These are phyloP conservation scores for Clistopyga incitator DNA, from an alignment of 2,888 invertebrate species.

Conservation along the genomic window DNA sequence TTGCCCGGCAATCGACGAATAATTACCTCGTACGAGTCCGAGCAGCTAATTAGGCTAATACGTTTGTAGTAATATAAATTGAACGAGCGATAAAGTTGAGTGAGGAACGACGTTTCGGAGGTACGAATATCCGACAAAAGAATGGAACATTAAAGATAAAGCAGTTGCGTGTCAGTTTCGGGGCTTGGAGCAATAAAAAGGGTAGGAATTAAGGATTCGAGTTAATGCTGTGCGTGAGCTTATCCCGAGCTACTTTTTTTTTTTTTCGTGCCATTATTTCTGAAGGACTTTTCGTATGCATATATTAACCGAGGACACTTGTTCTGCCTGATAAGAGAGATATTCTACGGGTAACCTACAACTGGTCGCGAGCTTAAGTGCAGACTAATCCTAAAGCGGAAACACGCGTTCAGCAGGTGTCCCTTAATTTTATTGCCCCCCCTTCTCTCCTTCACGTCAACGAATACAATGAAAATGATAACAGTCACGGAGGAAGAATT, in stretches of 20 bases:
- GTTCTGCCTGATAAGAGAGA: constrained; percentile 22
- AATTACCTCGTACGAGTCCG: constrained; percentile 27
- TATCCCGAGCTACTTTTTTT: constrained; percentile 65
- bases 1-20: constrained; percentile 23
- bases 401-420: constrained; percentile 49
- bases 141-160: constrained; percentile 52
- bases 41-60: constrained; percentile 66
- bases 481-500: constrained; percentile 5
- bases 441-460: background rate
- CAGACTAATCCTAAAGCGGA: constrained; percentile 62
- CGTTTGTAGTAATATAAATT: constrained; percentile 59
- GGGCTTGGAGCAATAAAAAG: background rate
- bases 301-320: constrained; percentile 38
- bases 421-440: constrained; percentile 57
- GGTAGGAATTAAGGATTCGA: constrained; percentile 23
- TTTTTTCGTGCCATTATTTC: constrained; percentile 58
- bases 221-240: constrained; percentile 54
- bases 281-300: constrained; percentile 25
- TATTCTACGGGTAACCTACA: background rate
- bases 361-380: constrained; percentile 42
- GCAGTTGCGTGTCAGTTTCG: constrained; percentile 39
- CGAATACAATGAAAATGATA: constrained; percentile 9
- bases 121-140: constrained; percentile 33
- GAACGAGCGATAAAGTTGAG: constrained; percentile 52
- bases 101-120: background rate